Evolutionary conservation across 2,113 vertebrate genomes (phyloP), one percentile per base, ranked within the genome.

Genomic region (Diphyllodes magnificus): DNA sequence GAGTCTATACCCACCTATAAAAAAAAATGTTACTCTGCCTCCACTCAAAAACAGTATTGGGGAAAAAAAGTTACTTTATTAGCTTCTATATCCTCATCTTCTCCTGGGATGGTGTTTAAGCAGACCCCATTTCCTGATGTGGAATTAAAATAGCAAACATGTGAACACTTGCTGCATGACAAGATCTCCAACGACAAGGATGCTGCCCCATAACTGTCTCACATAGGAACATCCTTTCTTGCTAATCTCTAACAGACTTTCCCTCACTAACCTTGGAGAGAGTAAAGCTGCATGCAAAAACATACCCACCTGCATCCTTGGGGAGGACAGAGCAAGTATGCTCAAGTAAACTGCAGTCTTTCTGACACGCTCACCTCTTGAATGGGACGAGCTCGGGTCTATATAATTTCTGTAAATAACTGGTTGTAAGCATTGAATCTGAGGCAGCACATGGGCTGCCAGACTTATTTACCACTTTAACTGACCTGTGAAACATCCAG

Each of bases 351-450:
- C n/a, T 0, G 9, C 39, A 51, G 23, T 10, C 11, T 14, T 31
- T 5, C 3, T 11, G 15, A 35, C 12, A 37, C 8, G 4, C 39
- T 51, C 20, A 11, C 11, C 30, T 39, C 71, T 5, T 11, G 7
- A 82, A 72, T 1, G 3, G 16, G 23, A 23, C 0, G 72, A 9
- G 33, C 10, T 30, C 0, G 16, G 30, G 2, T 35, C 15, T 57
- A 1, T 3, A 2, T 0, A 0, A 11, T 30, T 61, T 44, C n/a
- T 49, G 3, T 25, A 23, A 87, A 31, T 23, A 88, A 53, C 7
- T 1, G 2, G 5, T 9, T 31, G 2, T 7, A 51, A 64, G 11
- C 5, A 4, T 0, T 33, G 35, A 59, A 56, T 21, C 15, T 9
- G 17, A 77, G 31, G 28, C 5, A 4, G 35, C 24, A 39, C 2